Base-by-base conservation (phyloP, 2,113 vertebrate species). In the Gymnocephalus cernua region DNA sequence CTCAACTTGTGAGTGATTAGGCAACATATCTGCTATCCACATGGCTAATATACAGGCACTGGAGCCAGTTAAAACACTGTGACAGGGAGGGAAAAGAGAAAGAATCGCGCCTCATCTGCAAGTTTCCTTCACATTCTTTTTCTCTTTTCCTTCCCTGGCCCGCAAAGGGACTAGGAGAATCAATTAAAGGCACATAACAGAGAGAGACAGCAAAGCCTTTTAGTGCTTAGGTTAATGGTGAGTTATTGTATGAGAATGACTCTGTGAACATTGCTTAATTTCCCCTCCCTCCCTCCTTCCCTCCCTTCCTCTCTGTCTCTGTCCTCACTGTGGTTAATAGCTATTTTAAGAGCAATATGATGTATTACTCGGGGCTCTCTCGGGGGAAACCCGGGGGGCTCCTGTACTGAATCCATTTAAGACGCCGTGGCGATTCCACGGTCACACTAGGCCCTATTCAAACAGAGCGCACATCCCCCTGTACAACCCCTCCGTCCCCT, bases 321-420 rank as follows among this genome's bases (percentile, higher is more conserved):
- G 77, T 87, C 77, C 80, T 82, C 74, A 50, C 91, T 77, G 83
- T 85, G 91, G 78, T 88, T 93, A 93, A 92, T 91, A 92, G 93
- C 92, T 93, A 92, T 91, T 93, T 91, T 91, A 93, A 93, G 89
- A 94, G 91, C 90, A 93, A 89, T 93, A 89, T 91, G 91, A 94
- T 93, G 88, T 93, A 93, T 94, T 90, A 93, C 93, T 93, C 41
- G 62, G 74, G 89, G 90, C 91, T 82, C 86, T 89, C 92, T 90
- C 85, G 19, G 67, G 91, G 89, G 93, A 79, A 88, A 84, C 82
- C 83, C 88, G 3, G 67, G 75, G 69, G 73, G 88, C 84, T 84
- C 83, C 85, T 74, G 80, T 57, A 73, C 85, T 70, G 77, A 91
- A 92, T 90, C 86, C 82, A 79, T 93, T 93, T 90, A 91, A 88